phyloP scores from a whole-genome alignment of 2,888 invertebrate species.

The Ypsolopha scabrella region DNA sequence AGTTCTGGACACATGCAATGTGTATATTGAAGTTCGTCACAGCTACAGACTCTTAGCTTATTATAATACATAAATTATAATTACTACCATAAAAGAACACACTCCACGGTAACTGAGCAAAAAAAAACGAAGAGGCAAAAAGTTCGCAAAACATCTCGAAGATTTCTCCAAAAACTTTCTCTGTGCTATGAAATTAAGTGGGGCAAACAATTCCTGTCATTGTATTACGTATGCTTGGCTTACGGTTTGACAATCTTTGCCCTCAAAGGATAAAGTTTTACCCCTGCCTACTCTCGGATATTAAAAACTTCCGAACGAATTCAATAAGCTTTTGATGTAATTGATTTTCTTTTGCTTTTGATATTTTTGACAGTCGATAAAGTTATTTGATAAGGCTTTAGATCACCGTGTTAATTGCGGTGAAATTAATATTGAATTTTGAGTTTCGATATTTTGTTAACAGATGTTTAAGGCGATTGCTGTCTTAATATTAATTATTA shows the following conservation, averaged over 20 bases:
- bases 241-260: slow-evolving; percentile 14
- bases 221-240: slow-evolving; percentile 15
- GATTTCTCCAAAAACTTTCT: slow-evolving; percentile 3
- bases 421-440: too few relatives aligned
- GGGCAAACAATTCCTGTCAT: slow-evolving; percentile 16
- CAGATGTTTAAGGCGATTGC: too few relatives aligned
- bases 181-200: slow-evolving; percentile 13
- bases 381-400: not conserved
- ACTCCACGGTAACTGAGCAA: not conserved
- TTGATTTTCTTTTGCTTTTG: slow-evolving; percentile 4
- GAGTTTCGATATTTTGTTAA: too few relatives aligned
- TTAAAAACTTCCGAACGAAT: slow-evolving; percentile 13
- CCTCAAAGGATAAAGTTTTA: slow-evolving; percentile 24
- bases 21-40: too few relatives aligned
- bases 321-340: slow-evolving; percentile 8
- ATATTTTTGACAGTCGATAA: not conserved
- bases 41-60: too few relatives aligned
- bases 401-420: too few relatives aligned
- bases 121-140: not conserved
- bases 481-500: too few relatives aligned
- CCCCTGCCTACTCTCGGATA: slow-evolving; percentile 30
- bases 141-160: not conserved
- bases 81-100: not conserved
- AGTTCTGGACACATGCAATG: too few relatives aligned
- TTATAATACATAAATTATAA: too few relatives aligned